These are phyloP conservation scores for Onthophagus sagittarius DNA, from an alignment of 2,888 invertebrate genomes.

Conservation along the genomic window DNA sequence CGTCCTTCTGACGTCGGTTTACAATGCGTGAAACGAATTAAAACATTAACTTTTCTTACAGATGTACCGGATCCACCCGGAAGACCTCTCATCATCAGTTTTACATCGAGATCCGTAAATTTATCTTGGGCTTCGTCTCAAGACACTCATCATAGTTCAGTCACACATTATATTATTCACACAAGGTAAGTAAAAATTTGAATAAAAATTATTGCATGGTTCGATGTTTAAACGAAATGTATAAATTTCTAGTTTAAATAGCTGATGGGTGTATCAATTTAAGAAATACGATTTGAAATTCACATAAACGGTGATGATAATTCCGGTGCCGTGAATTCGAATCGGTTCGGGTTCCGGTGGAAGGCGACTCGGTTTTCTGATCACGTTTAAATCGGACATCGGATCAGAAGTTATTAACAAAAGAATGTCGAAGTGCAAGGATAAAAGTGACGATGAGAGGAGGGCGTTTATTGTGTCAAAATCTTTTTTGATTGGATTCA, in stretches of 20 bases:
- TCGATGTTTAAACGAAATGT: too few species aligned
- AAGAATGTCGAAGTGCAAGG: not conserved
- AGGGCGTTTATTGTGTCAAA: not conserved
- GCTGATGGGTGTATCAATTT: not conserved
- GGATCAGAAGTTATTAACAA: not conserved
- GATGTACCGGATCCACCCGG: conserved; percentile 70
- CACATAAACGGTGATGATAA: not conserved
- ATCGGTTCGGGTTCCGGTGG: not conserved
- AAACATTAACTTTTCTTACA: conserved; percentile 42
- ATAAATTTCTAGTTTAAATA: too few species aligned
- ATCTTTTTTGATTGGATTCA: not conserved
- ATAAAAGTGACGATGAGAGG: not conserved
- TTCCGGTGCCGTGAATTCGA: not conserved
- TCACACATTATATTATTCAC: conserved; percentile 69
- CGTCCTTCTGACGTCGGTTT: conserved; percentile 1
- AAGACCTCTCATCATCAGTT: conserved; percentile 66
- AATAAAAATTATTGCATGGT: too few species aligned
- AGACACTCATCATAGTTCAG: conserved; percentile 64
- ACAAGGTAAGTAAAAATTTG: conserved; percentile 58
- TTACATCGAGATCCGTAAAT: conserved; percentile 69
- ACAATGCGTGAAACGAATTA: conserved; percentile 19
- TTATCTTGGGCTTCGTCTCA: conserved; percentile 71
- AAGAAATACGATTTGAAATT: not conserved
- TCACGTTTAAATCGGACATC: not conserved
- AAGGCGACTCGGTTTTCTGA: not conserved